These are phyloP conservation scores for Semotilus atromaculatus DNA, from an alignment of 2,797 vertebrate genomes.

Conservation along the genomic window DNA sequence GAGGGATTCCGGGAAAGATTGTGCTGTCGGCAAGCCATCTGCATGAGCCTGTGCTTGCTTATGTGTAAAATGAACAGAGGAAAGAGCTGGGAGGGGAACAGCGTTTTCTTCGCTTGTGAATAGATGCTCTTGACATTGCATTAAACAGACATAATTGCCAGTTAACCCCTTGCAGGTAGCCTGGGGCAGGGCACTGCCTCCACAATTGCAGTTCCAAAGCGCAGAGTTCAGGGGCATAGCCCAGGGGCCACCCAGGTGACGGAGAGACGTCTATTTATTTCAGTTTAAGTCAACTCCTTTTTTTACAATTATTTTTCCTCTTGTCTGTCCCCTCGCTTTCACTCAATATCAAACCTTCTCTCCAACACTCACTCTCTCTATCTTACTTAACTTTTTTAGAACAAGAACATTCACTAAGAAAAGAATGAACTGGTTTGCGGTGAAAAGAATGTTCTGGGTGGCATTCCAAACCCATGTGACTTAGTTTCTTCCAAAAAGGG, in stretches of 20 bases:
- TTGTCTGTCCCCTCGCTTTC: constrained; percentile 16
- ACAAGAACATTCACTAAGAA: constrained; percentile 23
- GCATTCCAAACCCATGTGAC: neutral
- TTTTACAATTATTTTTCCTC: constrained; percentile 6
- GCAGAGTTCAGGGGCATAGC: constrained; percentile 49
- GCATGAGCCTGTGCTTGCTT: constrained; percentile 44
- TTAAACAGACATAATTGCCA: constrained; percentile 58
- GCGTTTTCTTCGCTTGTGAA: constrained; percentile 15
- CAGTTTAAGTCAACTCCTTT: constrained; percentile 25
- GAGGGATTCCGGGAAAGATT: constrained; percentile 33
- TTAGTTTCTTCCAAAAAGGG: neutral
- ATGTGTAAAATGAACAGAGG: constrained; percentile 49
- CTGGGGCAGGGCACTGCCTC: constrained; percentile 51
- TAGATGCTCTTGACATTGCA: constrained; percentile 51
- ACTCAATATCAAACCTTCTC: constrained; percentile 23
- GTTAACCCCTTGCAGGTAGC: constrained; percentile 58
- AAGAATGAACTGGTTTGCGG: neutral
- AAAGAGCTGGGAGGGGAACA: constrained; percentile 42
- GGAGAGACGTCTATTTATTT: constrained; percentile 47
- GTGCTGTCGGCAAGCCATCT: constrained; percentile 52
- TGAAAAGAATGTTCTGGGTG: constrained; percentile 5
- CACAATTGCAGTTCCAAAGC: constrained; percentile 49
- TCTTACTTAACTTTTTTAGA: constrained; percentile 8
- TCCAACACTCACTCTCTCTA: neutral
- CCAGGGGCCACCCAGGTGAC: constrained; percentile 62